Base-by-base conservation (phyloP, 1,140 invertebrate genomes). In the Drosophila kikkawai region DNA sequence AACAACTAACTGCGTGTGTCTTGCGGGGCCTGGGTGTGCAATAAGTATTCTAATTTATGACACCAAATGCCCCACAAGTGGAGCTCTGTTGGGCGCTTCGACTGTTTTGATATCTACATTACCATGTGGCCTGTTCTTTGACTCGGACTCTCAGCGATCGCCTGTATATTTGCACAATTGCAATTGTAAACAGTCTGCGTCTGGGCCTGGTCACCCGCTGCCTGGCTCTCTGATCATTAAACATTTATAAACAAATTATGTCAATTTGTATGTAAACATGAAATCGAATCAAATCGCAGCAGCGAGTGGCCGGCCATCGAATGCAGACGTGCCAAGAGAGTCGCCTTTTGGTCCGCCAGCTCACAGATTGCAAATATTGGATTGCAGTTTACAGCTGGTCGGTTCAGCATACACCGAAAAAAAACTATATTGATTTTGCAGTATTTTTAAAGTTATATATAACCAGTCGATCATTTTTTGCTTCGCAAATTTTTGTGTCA, bases 221-320 rank as follows among this genome's bases (percentile, higher is more conserved):
- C 22, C 47, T 29, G 47, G 48, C 26, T 32, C 26, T 32, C 48
- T 17, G 82, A 71, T 80, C 81, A 66, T 75, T 83, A 71, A 91
- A 82, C 80, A 84, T 82, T 84, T 91, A 84, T 87, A 82, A 80
- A 71, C 79, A 87, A 91, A 91, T 91, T 91, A 87, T 91, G 88
- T 87, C 83, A 91, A 91, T 91, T 87, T 87, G 70, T 80, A 68
- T 74, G 71, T 91, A 91, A 87, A 91, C 80, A 91, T 68, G 56
- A 79, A 63, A 75, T 68, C 76, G 60, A 67, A 79, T 71, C 69
- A 59, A 73, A 42, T 73, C 69, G n/a, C 65, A 29, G 19, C 65
- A 36, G 17, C 64, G 22, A 71, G 47, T 66, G 48, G 58, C 68
- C 51, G 58, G 51, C 44, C 76, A 73, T 79, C 67, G 67, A 73